Evolutionary conservation across 2,888 invertebrate genomes (phyloP).

Genomic region (Tachina fera): DNA sequence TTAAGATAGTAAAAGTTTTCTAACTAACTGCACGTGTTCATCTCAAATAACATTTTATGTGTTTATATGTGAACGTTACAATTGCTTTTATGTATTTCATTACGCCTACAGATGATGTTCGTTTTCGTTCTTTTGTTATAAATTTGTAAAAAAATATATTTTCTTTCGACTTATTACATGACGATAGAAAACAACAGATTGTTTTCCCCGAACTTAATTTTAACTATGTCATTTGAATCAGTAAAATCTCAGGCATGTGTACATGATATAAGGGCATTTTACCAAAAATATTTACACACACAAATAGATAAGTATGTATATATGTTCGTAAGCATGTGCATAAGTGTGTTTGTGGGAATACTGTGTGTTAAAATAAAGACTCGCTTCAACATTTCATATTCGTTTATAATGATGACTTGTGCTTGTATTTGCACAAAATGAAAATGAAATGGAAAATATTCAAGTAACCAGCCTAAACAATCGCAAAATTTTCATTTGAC

Average conservation of each 20-base stretch:
- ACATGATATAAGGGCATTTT: neutral
- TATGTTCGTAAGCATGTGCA: neutral
- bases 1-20: neutral
- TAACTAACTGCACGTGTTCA: neutral
- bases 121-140: neutral
- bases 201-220: constrained; percentile 16
- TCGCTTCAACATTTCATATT: neutral
- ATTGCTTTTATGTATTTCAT: neutral
- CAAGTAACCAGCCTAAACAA: neutral
- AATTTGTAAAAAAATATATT: constrained; percentile 3
- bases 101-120: constrained; percentile 23
- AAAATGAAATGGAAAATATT: constrained; percentile 16
- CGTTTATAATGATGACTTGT: constrained; percentile 13
- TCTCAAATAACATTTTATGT: neutral
- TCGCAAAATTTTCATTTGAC: constrained; percentile 1
- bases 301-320: neutral
- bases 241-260: constrained; percentile 17
- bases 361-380: neutral
- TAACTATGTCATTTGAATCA: constrained; percentile 31
- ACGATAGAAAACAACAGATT: constrained; percentile 36
- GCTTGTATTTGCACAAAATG: constrained; percentile 17
- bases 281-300: too few species aligned
- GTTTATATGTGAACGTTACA: neutral
- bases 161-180: constrained; percentile 9
- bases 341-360: neutral